Conservation (phyloP, 2,797 vertebrate genomes). For the Rhincodon typus region DNA sequence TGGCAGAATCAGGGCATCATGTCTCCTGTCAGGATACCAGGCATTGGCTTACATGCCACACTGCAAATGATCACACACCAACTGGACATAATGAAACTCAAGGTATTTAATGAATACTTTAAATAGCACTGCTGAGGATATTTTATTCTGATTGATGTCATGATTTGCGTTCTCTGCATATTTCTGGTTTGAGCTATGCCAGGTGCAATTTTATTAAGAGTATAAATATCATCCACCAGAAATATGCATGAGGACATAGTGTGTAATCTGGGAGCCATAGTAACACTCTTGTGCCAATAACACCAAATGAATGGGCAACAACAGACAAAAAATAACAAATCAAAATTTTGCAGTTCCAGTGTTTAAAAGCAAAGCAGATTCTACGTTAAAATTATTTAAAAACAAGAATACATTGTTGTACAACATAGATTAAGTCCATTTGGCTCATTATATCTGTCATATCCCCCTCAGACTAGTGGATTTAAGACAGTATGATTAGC, state of each 20-base stretch:
- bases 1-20: not conserved
- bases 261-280: not conserved
- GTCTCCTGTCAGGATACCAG: not conserved
- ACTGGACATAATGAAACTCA: not conserved
- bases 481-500: not conserved
- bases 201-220: no score
- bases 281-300: not conserved
- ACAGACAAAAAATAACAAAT: not conserved
- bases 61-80: not conserved
- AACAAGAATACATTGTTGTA: not conserved
- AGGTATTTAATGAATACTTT: not conserved
- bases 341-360: not conserved
- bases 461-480: not conserved
- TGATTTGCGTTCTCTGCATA: not conserved
- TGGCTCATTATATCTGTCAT: not conserved
- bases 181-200: no score
- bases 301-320: not conserved
- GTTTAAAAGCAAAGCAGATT: not conserved
- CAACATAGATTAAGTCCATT: not conserved
- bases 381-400: not conserved
- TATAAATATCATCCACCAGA: not conserved
- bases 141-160: not conserved
- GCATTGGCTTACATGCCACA: not conserved
- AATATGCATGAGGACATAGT: not conserved
- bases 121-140: not conserved